These are phyloP conservation scores for Drosophila ficusphila DNA, from an alignment of 1,140 invertebrate genomes.

Conservation along the genomic window DNA sequence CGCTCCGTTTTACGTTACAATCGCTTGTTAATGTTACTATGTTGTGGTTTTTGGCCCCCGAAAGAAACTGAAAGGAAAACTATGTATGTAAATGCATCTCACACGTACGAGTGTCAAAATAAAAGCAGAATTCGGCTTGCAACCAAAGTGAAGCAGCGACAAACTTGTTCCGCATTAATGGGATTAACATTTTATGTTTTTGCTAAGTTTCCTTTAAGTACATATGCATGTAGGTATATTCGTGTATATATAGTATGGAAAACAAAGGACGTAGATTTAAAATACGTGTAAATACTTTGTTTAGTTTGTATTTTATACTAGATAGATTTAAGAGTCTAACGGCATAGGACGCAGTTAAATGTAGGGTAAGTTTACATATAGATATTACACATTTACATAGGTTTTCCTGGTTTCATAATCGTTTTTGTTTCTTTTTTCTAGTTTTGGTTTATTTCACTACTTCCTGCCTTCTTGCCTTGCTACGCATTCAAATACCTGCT, in stretches of 20 bases:
- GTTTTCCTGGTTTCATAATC: constrained; percentile 31
- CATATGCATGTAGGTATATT: constrained; percentile 26
- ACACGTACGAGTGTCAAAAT: constrained; percentile 44
- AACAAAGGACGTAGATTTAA: constrained; percentile 53
- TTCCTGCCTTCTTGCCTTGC: constrained; percentile 19
- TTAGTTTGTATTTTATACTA: constrained; percentile 56
- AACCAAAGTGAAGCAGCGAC: constrained; percentile 43
- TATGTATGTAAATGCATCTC: constrained; percentile 67
- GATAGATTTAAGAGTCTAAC: constrained; percentile 51
- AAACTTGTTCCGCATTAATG: constrained; percentile 31
- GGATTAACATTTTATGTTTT: constrained; percentile 55
- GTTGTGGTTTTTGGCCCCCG: constrained; percentile 66
- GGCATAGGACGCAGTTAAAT: constrained; percentile 53
- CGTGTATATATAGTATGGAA: constrained; percentile 29
- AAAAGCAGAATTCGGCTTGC: constrained; percentile 30
- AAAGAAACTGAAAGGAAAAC: constrained; percentile 74
- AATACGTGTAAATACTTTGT: constrained; percentile 49
- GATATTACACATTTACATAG: constrained; percentile 75
- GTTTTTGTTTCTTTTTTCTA: constrained; percentile 36
- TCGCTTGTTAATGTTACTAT: constrained; percentile 46
- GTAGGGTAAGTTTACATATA: constrained; percentile 52
- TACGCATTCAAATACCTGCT: constrained; percentile 41
- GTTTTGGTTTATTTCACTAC: constrained; percentile 7
- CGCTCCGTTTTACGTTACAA: constrained; percentile 46
- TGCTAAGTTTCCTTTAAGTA: constrained; percentile 41